These are phyloP conservation scores for Echinarachnius parma DNA, from an alignment of 53 echinoderm and acorn worm genomes.

Conservation along the genomic window DNA sequence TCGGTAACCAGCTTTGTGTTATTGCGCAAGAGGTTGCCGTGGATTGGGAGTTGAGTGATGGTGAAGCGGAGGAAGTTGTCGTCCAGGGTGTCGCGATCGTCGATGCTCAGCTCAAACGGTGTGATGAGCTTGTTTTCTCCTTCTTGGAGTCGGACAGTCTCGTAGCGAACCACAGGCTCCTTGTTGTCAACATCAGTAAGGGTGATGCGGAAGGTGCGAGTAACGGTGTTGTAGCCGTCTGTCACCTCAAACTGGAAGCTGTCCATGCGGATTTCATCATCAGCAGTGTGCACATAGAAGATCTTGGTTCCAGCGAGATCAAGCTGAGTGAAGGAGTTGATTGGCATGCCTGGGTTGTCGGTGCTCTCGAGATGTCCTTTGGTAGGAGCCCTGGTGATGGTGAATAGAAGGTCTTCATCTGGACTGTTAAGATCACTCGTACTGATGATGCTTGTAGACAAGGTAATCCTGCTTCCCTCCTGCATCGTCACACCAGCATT, in stretches of 20 bases:
- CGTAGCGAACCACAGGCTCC: constrained; percentile 80
- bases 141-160: constrained; percentile 68
- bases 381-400: constrained; percentile 81
- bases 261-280: constrained; percentile 96
- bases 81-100: constrained; percentile 85
- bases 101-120: constrained; percentile 93
- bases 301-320: constrained; percentile 99
- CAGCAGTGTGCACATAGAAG: constrained; percentile 93
- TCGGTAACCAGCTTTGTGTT: constrained; percentile 76
- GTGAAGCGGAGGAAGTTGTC: constrained; percentile 70
- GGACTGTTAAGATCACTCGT: constrained; percentile 98
- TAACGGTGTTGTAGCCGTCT: constrained; percentile 95
- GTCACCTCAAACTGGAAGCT: constrained; percentile 98
- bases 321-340: constrained; percentile 90
- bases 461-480: constrained; percentile 87
- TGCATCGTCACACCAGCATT: constrained; percentile 94
- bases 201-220: constrained; percentile 93
- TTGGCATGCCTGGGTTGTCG: constrained; percentile 91
- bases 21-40: constrained; percentile 85
- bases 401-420: constrained; percentile 90
- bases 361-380: constrained; percentile 97
- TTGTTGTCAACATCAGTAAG: constrained; percentile 96
- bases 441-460: constrained; percentile 86
- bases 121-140: constrained; percentile 95
- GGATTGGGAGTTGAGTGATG: constrained; percentile 95